These are phyloP conservation scores for Standfussiana lucernea DNA, from an alignment of 2,888 invertebrate species.

Conservation along the genomic window DNA sequence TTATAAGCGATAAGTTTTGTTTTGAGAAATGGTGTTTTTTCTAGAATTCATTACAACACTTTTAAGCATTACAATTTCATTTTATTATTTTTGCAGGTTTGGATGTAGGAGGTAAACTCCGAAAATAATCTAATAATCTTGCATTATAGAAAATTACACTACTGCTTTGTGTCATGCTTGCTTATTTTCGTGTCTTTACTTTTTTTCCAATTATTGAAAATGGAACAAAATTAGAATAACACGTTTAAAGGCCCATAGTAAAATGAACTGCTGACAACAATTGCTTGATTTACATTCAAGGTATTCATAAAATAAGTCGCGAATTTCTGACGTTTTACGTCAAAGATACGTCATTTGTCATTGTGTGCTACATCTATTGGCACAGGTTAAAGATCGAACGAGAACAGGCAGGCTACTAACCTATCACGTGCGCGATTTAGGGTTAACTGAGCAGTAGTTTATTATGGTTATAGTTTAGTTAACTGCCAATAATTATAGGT, in stretches of 20 bases:
- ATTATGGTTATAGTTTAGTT: conserved; percentile 43
- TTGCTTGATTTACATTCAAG: conserved; percentile 4
- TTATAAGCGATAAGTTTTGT: background rate
- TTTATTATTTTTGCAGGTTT: background rate
- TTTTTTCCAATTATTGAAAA: background rate
- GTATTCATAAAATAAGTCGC: background rate
- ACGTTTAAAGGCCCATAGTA: background rate
- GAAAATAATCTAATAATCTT: background rate
- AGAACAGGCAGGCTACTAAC: conserved; percentile 41
- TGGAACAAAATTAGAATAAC: background rate
- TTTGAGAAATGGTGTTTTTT: background rate
- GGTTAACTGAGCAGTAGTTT: conserved; percentile 50
- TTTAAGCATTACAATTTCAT: no score
- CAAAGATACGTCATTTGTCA: conserved; percentile 40
- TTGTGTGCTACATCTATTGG: conserved; percentile 36
- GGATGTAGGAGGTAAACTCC: background rate
- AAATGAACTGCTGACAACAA: background rate
- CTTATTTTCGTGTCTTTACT: background rate
- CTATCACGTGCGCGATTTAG: conserved; percentile 58
- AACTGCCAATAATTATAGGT: conserved; percentile 40
- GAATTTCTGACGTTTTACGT: conserved; percentile 9
- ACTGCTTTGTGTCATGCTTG: background rate
- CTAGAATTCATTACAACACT: background rate
- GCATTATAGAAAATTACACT: background rate
- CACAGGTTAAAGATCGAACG: conserved; percentile 54